Base-by-base conservation (phyloP, 2,113 vertebrate species). In the Deroptyus accipitrinus region DNA sequence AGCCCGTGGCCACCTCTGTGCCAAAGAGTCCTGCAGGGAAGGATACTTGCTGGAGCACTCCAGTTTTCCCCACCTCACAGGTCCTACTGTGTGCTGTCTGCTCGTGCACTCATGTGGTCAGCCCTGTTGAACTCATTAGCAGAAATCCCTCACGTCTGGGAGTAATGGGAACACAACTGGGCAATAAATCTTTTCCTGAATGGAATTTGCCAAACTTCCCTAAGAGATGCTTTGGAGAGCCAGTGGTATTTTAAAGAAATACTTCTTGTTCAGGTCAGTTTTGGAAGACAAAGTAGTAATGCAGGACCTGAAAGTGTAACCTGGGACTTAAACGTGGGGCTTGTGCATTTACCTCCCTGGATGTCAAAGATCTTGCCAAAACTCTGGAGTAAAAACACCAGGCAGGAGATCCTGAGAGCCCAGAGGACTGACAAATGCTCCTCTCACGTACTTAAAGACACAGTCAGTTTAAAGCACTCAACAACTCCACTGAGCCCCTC, bases 21-120 rank as follows among this genome's bases (percentile, higher is more conserved):
- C 41, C 33, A n/a, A 44, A 16, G 54, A 75, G 42, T n/a, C 35
- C 70, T 69, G 64, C 42, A 64, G 42, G 59, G 22, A 42, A 42
- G 68, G 67, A 25, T 13, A 18, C 52, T 46, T n/a, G 22, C 39
- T 24, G 22, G 13, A 48, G 52, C 1, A 0, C 33, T 73, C 28
- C 41, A 2, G 25, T 42, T 54, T 44, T 41, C 42, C 35, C 28
- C 51, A 28, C n/a, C 46, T 51, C 17, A 6, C 27, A 35, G 25
- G 51, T 57, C 44, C 22, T 15, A 0, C 63, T 3, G 41, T 13
- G 33, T 19, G 30, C 10, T 2, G 10, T 25, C 24, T 28, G 51
- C 62, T 76, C 9, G 0, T 31, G 17, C 11, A 3, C 57, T 31
- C 1, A 0, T 13, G 17, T 7, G 16, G 23, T 23, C 63, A 70